These are phyloP conservation scores for Anser cygnoides DNA, from an alignment of 2,113 vertebrate genomes.

Conservation along the genomic window DNA sequence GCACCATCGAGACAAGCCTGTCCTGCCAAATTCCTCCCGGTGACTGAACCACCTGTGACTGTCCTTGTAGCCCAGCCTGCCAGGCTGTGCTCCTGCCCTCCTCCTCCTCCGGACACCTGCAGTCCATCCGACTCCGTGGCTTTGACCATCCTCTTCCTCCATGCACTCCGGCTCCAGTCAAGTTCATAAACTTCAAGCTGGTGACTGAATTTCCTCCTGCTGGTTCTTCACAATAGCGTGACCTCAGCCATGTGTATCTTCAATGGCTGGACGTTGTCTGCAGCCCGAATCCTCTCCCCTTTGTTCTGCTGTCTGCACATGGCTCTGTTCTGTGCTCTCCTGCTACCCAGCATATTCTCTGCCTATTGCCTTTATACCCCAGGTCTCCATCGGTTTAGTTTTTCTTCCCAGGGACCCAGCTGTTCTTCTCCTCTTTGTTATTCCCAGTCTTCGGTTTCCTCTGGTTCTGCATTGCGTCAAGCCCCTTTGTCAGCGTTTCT, in stretches of 20 bases:
- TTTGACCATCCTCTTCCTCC: background rate
- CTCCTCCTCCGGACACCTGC: background rate
- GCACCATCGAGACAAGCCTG: background rate
- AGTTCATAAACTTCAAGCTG: conserved; percentile 2
- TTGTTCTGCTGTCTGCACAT: background rate
- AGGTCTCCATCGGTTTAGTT: background rate
- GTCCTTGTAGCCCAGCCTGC: background rate
- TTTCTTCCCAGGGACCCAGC: conserved; percentile 14
- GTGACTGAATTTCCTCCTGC: background rate
- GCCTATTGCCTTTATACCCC: background rate
- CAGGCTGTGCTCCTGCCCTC: background rate
- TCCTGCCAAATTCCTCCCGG: background rate
- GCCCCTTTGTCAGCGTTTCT: conserved; percentile 11
- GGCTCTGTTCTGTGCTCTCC: background rate
- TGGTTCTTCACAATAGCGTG: background rate
- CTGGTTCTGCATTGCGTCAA: background rate
- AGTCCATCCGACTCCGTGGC: accelerated
- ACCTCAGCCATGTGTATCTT: background rate
- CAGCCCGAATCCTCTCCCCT: background rate
- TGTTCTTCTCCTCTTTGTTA: conserved; percentile 39
- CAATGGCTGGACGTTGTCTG: background rate
- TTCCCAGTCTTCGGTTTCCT: background rate
- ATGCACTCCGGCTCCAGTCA: background rate
- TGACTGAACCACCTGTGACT: background rate
- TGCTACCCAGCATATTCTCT: background rate